A percentile compares a stretch with the other conserved stretches of the same genome.
Evolutionary conservation across 2,113 vertebrate genomes (phyloP).

Genomic region (Oophaga pumilio): DNA sequence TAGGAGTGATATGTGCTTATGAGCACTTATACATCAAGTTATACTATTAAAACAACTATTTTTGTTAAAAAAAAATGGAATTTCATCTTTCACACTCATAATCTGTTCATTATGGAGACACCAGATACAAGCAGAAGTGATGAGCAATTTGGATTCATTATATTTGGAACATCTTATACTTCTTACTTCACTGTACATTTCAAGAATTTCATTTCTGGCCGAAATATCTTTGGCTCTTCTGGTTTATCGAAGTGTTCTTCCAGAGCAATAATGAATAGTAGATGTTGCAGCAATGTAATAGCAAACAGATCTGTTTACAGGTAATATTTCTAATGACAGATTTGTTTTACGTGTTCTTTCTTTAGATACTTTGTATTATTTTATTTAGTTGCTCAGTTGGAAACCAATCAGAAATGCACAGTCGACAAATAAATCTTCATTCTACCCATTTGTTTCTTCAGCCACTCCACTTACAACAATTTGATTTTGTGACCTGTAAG

Average conservation of each 20-base stretch:
- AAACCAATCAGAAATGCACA: background rate
- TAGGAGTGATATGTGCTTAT: too few relatives aligned
- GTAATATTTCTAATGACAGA: background rate
- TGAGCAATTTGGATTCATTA: conserved; percentile 2
- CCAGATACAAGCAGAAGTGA: background rate
- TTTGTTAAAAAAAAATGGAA: too few relatives aligned
- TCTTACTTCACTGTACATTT: background rate
- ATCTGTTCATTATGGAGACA: background rate
- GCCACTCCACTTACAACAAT: background rate
- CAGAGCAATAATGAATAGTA: conserved; percentile 1
- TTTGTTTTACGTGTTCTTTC: background rate
- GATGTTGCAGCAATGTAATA: background rate
- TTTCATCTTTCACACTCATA: background rate
- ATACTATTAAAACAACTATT: too few relatives aligned
- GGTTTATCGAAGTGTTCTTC: background rate
- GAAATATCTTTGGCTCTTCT: background rate
- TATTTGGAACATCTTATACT: background rate
- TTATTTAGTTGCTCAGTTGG: background rate
- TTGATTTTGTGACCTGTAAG: background rate
- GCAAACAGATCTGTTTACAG: background rate
- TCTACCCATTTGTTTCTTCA: background rate
- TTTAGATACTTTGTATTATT: background rate
- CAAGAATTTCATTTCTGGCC: background rate
- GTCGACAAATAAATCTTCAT: background rate
- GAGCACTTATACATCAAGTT: too few relatives aligned